Conservation (phyloP, 2,888 invertebrate genomes). For the Venustoraphidia nigricollis region DNA sequence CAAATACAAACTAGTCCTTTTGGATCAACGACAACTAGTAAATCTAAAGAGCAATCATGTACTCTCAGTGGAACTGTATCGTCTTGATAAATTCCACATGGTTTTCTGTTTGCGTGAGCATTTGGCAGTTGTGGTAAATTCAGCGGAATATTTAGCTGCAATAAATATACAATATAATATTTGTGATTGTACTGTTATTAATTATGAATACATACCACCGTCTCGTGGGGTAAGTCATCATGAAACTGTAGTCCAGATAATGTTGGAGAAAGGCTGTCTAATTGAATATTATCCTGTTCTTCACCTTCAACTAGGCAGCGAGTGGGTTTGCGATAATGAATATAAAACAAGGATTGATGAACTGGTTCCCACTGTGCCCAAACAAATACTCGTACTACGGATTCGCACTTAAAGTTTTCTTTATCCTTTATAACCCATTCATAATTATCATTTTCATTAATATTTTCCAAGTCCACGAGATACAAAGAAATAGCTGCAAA, state of each 20-base stretch:
- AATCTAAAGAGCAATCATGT: constrained; percentile 67
- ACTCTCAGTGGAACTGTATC: constrained; percentile 65
- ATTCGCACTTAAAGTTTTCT: constrained; percentile 25
- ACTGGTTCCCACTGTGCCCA: constrained; percentile 81
- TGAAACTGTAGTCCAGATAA: constrained; percentile 76
- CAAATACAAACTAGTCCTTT: constrained; percentile 61
- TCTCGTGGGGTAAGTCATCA: constrained; percentile 72
- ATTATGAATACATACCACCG: constrained; percentile 46
- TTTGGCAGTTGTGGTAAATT: constrained; percentile 57
- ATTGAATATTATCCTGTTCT: constrained; percentile 37
- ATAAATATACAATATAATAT: constrained; percentile 8
- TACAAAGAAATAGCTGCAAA: constrained; percentile 21
- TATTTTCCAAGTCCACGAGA: constrained; percentile 15
- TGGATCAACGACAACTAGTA: constrained; percentile 61
- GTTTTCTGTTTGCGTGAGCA: constrained; percentile 30
- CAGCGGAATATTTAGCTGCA: constrained; percentile 68
- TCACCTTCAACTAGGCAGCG: constrained; percentile 49
- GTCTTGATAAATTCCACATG: constrained; percentile 61
- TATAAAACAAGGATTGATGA: constrained; percentile 68
- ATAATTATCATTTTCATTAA: constrained; percentile 8
- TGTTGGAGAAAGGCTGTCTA: constrained; percentile 49
- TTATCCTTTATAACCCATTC: constrained; percentile 8
- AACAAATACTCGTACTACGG: constrained; percentile 51
- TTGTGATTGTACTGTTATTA: no score
- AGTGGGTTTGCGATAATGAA: constrained; percentile 57